Conservation (phyloP, 2,113 vertebrate genomes). For the Monopterus albus region DNA sequence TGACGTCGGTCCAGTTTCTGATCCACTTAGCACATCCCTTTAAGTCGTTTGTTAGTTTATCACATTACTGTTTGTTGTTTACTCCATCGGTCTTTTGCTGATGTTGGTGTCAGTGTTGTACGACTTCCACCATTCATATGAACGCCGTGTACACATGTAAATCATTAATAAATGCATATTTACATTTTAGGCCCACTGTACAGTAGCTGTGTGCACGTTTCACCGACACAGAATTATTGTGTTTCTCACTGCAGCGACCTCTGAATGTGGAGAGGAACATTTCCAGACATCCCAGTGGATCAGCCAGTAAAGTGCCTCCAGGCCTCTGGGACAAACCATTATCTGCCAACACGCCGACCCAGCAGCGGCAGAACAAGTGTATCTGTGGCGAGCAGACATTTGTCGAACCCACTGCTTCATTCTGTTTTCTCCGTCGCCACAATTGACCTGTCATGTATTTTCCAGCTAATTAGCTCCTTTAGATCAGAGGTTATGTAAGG, state of each 20-base stretch:
- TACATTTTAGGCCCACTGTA: no score
- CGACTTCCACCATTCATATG: no score
- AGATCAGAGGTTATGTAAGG: conserved; percentile 71
- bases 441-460: conserved; percentile 86
- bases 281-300: background rate
- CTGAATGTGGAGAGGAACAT: background rate
- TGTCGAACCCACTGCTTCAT: conserved; percentile 59
- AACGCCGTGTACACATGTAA: no score
- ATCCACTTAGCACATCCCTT: no score
- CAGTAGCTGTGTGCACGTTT: no score
- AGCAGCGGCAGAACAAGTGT: conserved; percentile 71
- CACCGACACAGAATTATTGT: background rate
- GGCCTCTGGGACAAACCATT: background rate
- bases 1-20: no score
- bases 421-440: conserved; percentile 62
- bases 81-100: no score
- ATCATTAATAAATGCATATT: no score
- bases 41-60: no score
- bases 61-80: no score
- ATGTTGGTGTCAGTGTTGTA: no score
- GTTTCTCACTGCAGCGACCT: background rate
- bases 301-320: background rate
- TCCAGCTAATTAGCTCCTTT: conserved; percentile 85
- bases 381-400: conserved; percentile 77
- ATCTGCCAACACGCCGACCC: conserved; percentile 18